Conservation (phyloP, 2,888 invertebrate genomes). For the Minunthozetes semirufus region DNA sequence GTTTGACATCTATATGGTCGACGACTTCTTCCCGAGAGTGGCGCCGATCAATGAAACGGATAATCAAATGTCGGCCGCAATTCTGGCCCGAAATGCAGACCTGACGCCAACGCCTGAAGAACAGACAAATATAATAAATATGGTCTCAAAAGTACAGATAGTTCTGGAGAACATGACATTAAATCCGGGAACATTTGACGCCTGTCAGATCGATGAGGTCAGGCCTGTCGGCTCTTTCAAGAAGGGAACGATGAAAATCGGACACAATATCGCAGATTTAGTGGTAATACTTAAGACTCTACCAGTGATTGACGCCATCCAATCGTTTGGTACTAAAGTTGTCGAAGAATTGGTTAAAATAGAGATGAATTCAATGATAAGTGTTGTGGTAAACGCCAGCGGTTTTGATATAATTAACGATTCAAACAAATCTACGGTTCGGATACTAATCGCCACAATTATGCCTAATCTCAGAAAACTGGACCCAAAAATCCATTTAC, state of each 20-base stretch:
- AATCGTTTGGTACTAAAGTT: conserved; percentile 79
- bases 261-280: conserved; percentile 90
- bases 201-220: conserved; percentile 89
- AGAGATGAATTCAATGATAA: conserved; percentile 47
- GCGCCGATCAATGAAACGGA: conserved; percentile 30
- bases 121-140: conserved; percentile 81
- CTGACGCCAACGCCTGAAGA: conserved; percentile 83
- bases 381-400: conserved; percentile 42
- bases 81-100: conserved; percentile 66
- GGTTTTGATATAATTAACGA: conserved; percentile 73
- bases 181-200: conserved; percentile 85
- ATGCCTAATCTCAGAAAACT: conserved; percentile 87
- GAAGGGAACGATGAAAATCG: conserved; percentile 93
- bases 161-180: conserved; percentile 90
- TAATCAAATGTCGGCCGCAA: conserved; percentile 12
- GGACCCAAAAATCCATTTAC: conserved; percentile 73
- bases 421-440: conserved; percentile 73
- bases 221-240: conserved; percentile 96
- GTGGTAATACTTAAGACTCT: conserved; percentile 93
- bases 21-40: conserved; percentile 34
- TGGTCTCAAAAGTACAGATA: conserved; percentile 90
- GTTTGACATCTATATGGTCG: conserved; percentile 37
- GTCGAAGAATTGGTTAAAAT: conserved; percentile 71
- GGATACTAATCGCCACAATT: conserved; percentile 85
- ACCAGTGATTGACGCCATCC: conserved; percentile 91